These are phyloP conservation scores for Micrasema longulum DNA, from an alignment of 1,140 invertebrate species.

Conservation along the genomic window DNA sequence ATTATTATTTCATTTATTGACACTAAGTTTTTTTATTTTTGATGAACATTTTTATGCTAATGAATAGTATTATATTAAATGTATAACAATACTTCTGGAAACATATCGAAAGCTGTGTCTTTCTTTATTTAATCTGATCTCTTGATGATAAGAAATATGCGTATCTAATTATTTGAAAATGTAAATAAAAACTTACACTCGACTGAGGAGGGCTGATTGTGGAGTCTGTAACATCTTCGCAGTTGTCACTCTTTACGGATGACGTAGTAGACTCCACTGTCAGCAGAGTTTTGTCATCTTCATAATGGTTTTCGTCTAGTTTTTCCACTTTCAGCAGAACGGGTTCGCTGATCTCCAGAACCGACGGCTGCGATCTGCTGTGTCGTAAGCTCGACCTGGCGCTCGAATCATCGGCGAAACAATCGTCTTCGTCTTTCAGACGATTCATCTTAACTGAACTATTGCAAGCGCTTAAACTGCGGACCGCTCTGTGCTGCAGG, in stretches of 20 bases:
- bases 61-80: too few relatives aligned
- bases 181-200: conserved; percentile 10
- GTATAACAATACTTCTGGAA: too few relatives aligned
- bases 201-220: conserved; percentile 5
- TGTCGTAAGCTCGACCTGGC: conserved; percentile 32
- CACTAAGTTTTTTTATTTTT: too few relatives aligned
- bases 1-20: too few relatives aligned
- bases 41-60: too few relatives aligned
- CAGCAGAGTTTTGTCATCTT: conserved; percentile 22
- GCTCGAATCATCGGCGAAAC: neutral
- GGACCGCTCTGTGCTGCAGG: conserved; percentile 13
- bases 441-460: conserved; percentile 43
- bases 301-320: conserved; percentile 34
- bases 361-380: conserved; percentile 51
- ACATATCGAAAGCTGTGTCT: too few relatives aligned
- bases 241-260: conserved; percentile 31
- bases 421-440: conserved; percentile 33
- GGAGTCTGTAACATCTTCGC: conserved; percentile 20
- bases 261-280: conserved; percentile 28
- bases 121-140: too few relatives aligned
- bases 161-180: too few relatives aligned
- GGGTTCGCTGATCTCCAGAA: conserved; percentile 48
- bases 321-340: conserved; percentile 45
- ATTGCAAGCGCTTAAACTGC: conserved; percentile 48
- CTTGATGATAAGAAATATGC: too few relatives aligned